Evolutionary conservation across 2,888 invertebrate genomes (phyloP).

Genomic region (Metacarcinus magister): DNA sequence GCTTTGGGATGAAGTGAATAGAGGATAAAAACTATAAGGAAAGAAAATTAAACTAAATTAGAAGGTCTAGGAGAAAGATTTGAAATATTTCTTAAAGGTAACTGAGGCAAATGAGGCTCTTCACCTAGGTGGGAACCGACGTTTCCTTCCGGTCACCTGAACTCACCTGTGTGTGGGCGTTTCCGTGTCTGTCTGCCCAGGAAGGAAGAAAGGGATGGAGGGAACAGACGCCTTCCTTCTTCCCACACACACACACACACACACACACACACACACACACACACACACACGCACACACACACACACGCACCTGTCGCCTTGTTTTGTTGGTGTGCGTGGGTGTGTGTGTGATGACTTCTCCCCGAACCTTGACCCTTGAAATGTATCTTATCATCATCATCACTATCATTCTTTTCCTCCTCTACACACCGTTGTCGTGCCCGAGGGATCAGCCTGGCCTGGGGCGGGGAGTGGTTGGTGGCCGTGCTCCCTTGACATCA

Average conservation of each 20-base stretch:
- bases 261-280: too few species aligned
- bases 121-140: background rate
- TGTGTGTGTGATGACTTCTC: background rate
- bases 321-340: background rate
- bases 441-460: background rate
- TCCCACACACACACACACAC: too few species aligned
- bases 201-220: background rate
- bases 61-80: background rate
- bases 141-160: conserved; percentile 14
- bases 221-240: background rate
- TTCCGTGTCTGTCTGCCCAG: background rate
- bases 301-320: background rate
- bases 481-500: background rate
- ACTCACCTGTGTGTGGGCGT: background rate
- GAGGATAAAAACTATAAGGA: background rate
- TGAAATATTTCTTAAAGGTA: too few species aligned
- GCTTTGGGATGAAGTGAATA: too few species aligned
- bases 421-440: background rate
- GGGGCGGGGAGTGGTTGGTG: background rate
- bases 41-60: background rate
- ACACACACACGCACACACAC: background rate
- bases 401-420: background rate
- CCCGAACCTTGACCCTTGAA: background rate
- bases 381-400: background rate
- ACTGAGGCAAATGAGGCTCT: too few species aligned